Evolutionary conservation across 2,113 vertebrate genomes (phyloP).

Genomic region (Malurus cyaneus): DNA sequence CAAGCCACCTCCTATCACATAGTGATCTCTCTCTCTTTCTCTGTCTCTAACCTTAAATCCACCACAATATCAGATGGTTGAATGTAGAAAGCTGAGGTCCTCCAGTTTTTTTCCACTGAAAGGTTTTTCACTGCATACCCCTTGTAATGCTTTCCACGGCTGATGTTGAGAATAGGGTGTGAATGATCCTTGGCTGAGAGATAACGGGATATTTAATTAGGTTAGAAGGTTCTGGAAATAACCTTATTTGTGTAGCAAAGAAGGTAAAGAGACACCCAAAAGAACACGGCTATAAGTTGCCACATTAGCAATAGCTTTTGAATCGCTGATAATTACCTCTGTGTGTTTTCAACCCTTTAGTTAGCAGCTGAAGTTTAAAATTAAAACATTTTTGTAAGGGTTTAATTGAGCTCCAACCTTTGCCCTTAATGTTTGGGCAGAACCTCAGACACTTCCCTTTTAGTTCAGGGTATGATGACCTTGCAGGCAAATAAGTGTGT

Average conservation of each 20-base stretch:
- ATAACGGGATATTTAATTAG: conserved; percentile 17
- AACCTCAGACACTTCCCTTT: not conserved
- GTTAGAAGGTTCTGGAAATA: conserved; percentile 3
- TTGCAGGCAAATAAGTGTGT: not conserved
- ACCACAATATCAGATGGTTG: not conserved
- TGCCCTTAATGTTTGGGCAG: not conserved
- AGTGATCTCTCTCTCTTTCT: not conserved
- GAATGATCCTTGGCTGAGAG: not conserved
- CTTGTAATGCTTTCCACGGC: not conserved
- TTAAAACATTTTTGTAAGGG: not conserved
- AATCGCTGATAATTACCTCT: not conserved
- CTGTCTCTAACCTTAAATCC: not conserved
- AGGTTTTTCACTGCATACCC: not conserved
- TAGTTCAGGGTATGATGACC: not conserved
- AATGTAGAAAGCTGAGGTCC: not conserved
- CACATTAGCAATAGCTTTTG: not conserved
- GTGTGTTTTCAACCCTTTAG: not conserved
- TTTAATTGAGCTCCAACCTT: not conserved
- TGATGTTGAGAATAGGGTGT: not conserved
- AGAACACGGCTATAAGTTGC: conserved; percentile 1
- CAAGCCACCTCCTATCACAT: not conserved
- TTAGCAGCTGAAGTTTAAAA: not conserved
- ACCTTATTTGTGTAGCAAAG: not conserved
- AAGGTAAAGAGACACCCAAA: not conserved
- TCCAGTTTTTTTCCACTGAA: not conserved